These are phyloP conservation scores for Cerastis leucographa DNA, from an alignment of 2,888 invertebrate species.

Conservation along the genomic window DNA sequence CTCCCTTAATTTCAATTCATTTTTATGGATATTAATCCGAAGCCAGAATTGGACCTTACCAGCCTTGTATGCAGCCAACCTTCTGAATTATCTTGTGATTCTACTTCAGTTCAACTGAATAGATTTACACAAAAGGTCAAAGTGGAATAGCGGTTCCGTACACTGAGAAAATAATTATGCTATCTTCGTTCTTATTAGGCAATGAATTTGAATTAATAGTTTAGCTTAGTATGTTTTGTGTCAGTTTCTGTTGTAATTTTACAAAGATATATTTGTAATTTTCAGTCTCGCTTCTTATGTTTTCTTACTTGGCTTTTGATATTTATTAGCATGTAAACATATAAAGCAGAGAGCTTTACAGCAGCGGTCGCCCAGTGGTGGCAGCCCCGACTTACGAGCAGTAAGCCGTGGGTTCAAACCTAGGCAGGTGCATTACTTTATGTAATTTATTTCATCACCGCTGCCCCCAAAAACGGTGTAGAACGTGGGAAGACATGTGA, in stretches of 20 bases:
- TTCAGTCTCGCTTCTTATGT: background rate
- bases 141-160: conserved; percentile 47
- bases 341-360: too few relatives aligned
- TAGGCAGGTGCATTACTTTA: too few relatives aligned
- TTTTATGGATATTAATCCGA: too few relatives aligned
- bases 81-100: conserved; percentile 51
- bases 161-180: conserved; percentile 49
- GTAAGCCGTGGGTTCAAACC: too few relatives aligned
- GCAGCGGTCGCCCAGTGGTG: too few relatives aligned
- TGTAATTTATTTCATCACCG: too few relatives aligned
- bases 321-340: background rate
- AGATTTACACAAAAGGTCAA: conserved; percentile 64
- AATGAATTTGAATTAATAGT: conserved; percentile 47
- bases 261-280: background rate
- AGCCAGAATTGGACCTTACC: too few relatives aligned
- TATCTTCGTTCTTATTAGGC: conserved; percentile 44
- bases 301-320: background rate
- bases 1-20: too few relatives aligned
- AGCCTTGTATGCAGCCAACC: background rate
- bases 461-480: too few relatives aligned
- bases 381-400: too few relatives aligned
- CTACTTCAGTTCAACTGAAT: conserved; percentile 56
- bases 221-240: conserved; percentile 4
- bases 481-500: too few relatives aligned
- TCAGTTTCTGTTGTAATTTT: conserved; percentile 6